Evolutionary conservation across 2,888 invertebrate genomes (phyloP).

Genomic region (Caenorhabditis plicata): DNA sequence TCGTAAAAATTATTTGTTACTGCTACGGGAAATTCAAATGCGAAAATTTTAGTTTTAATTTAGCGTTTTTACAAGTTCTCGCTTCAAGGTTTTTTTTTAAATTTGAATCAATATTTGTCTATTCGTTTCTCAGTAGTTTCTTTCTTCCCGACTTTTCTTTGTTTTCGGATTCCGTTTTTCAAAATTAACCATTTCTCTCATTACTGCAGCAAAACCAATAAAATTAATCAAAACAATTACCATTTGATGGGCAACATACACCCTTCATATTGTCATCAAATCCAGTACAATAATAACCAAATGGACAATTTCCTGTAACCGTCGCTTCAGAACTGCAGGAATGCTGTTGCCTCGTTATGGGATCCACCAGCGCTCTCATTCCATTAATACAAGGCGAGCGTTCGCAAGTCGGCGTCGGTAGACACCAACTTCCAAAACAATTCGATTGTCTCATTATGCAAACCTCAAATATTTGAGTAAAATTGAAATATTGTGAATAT

Average conservation of each 20-base stretch:
- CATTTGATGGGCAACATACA: constrained; percentile 50
- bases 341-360: constrained; percentile 39
- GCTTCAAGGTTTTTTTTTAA: too few relatives aligned
- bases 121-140: too few relatives aligned
- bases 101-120: too few relatives aligned
- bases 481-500: too few relatives aligned
- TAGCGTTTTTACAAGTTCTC: too few relatives aligned
- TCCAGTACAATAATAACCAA: constrained; percentile 49
- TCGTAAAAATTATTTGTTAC: too few relatives aligned
- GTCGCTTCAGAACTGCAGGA: constrained; percentile 34
- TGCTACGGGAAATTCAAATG: too few relatives aligned
- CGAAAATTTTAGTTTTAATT: too few relatives aligned
- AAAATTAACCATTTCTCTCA: too few relatives aligned
- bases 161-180: too few relatives aligned
- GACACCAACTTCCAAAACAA: constrained; percentile 39
- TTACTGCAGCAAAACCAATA: constrained; percentile 22
- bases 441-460: constrained; percentile 43
- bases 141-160: too few relatives aligned
- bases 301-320: constrained; percentile 48
- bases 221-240: constrained; percentile 18
- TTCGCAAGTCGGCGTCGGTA: constrained; percentile 51
- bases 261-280: constrained; percentile 40
- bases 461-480: too few relatives aligned
- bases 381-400: constrained; percentile 26
- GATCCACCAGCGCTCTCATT: constrained; percentile 35